Evolutionary conservation across 2,797 vertebrate genomes (phyloP), one percentile per base, ranked within the genome.

Genomic region (Mastacembelus armatus): DNA sequence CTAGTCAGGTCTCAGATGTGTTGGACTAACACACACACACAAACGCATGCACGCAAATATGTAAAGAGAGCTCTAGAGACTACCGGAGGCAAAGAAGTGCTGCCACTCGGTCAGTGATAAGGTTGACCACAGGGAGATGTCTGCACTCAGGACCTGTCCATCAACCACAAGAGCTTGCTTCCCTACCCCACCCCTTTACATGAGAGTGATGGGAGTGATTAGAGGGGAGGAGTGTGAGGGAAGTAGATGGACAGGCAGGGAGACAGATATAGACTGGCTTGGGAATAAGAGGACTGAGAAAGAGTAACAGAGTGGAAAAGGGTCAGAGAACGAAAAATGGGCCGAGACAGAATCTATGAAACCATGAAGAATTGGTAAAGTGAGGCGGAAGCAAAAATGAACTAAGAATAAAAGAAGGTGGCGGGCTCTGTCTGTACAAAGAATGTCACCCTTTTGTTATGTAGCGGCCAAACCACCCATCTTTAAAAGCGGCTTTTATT

Each of bases 141-240:
- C 84, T 83, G 86, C 80, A 88, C 91, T 86, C 77, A 87, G 85
- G 84, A 71, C 72, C 88, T 85, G 89, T 89, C 92, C 56, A 19
- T 93, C 92, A 93, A 86, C 87, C 82, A 83, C 77, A 71, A 89
- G 83, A 80, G 84, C 55, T 78, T 77, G 80, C 74, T 78, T 83
- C 84, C n/a, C n/a, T n/a, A n/a, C 79, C 62, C 35, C 48, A 21
- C 54, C 54, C 66, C 82, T 74, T 78, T 81, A 83, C 68, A 43
- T 65, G 79, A 78, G 74, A 86, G 80, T 50, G 80, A 83, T 81
- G 66, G 65, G 36, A 76, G 81, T 69, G 88, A 85, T 87, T 86
- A 80, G 32, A 10, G 59, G 60, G 83, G 60, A 73, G 80, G 67
- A 44, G 75, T 69, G 63, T 40, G 62, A 70, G 68, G 52, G 69